Conservation (phyloP, 2,797 vertebrate species). For the Steatocranus sp. region DNA sequence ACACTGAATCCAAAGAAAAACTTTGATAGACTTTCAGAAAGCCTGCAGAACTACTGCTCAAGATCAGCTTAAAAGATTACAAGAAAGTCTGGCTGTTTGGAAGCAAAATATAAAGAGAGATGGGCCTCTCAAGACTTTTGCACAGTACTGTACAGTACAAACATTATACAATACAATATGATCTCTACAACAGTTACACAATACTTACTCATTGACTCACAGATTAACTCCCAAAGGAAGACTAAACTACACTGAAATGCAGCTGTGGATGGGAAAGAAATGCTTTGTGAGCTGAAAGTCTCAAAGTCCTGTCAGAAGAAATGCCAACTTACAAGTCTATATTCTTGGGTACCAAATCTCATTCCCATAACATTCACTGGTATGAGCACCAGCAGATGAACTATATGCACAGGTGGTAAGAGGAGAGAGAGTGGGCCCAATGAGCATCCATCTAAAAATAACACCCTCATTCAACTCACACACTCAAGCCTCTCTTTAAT, state of each 20-base stretch:
- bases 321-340: neutral
- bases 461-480: slow-evolving; percentile 11
- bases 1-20: neutral
- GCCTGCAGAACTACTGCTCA: neutral
- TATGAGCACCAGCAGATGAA: neutral
- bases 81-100: neutral
- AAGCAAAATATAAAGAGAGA: neutral
- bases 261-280: neutral
- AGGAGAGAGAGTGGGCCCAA: neutral
- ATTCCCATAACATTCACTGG: neutral
- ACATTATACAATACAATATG: neutral
- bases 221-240: neutral
- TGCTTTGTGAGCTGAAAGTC: neutral
- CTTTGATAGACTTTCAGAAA: neutral
- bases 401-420: neutral
- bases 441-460: slow-evolving; percentile 35
- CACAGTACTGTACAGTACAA: neutral
- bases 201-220: neutral
- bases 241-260: neutral
- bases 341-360: neutral
- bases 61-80: neutral
- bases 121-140: neutral
- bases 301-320: neutral
- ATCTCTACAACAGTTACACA: neutral
- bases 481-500: neutral